These are phyloP conservation scores for Baccha elongata DNA, from an alignment of 2,888 invertebrate species.

Conservation along the genomic window DNA sequence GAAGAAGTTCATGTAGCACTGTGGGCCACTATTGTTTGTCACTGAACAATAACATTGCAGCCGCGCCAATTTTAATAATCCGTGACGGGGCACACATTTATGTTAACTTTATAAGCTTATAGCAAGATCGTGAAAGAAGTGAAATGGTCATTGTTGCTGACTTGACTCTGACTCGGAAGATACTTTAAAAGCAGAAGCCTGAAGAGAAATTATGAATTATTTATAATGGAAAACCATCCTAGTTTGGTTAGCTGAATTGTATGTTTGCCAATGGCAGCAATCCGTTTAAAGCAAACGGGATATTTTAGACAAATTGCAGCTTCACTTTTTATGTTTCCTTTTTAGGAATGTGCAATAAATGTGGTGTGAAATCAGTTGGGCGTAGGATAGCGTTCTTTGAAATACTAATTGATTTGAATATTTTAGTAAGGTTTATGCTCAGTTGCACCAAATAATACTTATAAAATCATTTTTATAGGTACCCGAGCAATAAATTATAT, in stretches of 20 bases:
- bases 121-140: slow-evolving; percentile 44
- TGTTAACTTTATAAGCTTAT: slow-evolving; percentile 35
- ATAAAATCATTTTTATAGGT: no score
- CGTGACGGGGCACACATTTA: slow-evolving; percentile 64
- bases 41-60: slow-evolving; percentile 69
- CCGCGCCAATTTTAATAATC: slow-evolving; percentile 71
- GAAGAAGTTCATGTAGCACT: slow-evolving; percentile 56
- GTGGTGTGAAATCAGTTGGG: slow-evolving; percentile 18
- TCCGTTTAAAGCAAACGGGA: slow-evolving; percentile 48
- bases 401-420: no score
- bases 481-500: no score
- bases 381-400: no score
- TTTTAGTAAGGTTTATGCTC: no score
- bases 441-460: no score
- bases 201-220: slow-evolving; percentile 68
- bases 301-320: slow-evolving; percentile 68
- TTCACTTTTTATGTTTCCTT: slow-evolving; percentile 45
- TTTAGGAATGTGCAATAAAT: not conserved
- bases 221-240: slow-evolving; percentile 49
- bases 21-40: slow-evolving; percentile 68
- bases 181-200: slow-evolving; percentile 46
- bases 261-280: slow-evolving; percentile 43
- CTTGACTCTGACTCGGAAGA: not conserved
- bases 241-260: slow-evolving; percentile 38
- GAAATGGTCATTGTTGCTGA: slow-evolving; percentile 60